phyloP scores from a whole-genome alignment of 2,113 vertebrate species.

The Mus musculus region DNA sequence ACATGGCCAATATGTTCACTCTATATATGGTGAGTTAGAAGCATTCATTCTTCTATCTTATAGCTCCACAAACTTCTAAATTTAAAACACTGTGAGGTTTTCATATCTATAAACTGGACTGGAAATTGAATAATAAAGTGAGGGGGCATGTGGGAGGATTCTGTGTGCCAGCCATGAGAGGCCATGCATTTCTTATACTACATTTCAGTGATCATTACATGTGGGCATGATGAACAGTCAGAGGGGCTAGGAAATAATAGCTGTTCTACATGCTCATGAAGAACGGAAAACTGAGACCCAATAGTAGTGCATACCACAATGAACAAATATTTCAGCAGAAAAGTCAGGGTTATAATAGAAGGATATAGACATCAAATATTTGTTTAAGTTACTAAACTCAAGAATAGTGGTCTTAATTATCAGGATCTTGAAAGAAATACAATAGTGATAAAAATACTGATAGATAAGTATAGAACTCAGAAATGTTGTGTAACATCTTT shows the following conservation, averaged over 20 bases:
- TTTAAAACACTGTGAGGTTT: not conserved
- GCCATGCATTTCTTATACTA: not conserved
- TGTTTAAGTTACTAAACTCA: conserved; percentile 22
- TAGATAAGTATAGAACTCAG: not conserved
- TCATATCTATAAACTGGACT: not conserved
- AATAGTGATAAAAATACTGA: not conserved
- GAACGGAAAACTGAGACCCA: not conserved
- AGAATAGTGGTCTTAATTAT: not conserved
- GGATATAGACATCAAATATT: not conserved
- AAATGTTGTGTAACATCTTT: not conserved
- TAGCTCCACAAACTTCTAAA: not conserved
- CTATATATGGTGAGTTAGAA: not conserved
- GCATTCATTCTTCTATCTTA: not conserved
- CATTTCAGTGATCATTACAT: not conserved
- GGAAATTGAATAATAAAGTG: not conserved
- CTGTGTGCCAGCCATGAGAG: not conserved
- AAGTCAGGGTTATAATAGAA: not conserved
- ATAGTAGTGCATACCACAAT: not conserved
- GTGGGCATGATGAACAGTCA: not conserved
- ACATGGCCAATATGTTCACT: not conserved
- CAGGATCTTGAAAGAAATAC: not conserved
- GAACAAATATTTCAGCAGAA: not conserved
- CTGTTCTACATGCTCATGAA: not conserved
- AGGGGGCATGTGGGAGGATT: not conserved
- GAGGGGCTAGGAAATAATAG: not conserved